phyloP scores from a whole-genome alignment of 2,113 vertebrate genomes.

The Cyphomyrus discorhynchus region DNA sequence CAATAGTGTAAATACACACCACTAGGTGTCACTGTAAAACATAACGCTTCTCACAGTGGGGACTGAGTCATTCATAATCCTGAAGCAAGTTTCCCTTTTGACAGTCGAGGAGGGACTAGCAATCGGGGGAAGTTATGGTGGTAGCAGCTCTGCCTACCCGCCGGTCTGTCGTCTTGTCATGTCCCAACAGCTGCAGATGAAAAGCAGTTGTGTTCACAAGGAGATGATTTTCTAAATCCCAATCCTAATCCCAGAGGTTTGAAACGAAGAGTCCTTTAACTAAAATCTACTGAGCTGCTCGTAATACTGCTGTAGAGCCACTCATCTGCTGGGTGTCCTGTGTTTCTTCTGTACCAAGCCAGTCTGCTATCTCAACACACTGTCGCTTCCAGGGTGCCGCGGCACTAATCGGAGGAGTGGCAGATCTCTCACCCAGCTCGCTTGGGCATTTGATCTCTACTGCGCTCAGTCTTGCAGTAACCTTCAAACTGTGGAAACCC shows the following conservation, averaged over 20 bases:
- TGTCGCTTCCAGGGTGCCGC: rapidly evolving
- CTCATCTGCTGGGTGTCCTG: neutral
- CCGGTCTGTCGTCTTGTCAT: neutral
- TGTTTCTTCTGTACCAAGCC: neutral
- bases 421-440: neutral
- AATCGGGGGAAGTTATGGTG: neutral
- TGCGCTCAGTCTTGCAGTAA: neutral
- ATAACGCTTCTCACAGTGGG: neutral
- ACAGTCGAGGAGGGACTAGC: neutral
- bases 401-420: neutral
- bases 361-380: neutral
- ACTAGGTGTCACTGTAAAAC: constrained; percentile 24
- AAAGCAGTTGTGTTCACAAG: neutral
- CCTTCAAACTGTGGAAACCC: neutral
- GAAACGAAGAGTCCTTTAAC: neutral
- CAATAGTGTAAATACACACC: neutral
- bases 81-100: neutral
- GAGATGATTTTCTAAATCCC: neutral
- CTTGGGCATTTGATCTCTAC: neutral
- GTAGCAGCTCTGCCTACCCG: neutral
- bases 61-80: neutral
- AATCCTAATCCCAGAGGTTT: neutral
- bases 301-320: neutral
- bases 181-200: neutral
- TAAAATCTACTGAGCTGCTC: neutral